These are phyloP conservation scores for Phragmatobia fuliginosa DNA, from an alignment of 2,888 invertebrate species.

Conservation along the genomic window DNA sequence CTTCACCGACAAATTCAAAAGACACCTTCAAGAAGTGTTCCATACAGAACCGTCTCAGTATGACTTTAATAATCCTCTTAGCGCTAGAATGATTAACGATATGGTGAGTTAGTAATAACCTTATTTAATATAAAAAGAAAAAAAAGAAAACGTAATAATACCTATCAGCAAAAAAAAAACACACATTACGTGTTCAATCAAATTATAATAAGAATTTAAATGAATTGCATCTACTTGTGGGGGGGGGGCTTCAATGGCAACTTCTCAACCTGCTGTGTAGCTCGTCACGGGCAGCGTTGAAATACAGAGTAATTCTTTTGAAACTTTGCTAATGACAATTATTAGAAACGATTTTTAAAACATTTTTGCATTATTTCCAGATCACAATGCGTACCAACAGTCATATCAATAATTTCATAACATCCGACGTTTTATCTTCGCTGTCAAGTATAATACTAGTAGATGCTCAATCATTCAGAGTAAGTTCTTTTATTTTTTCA, in stretches of 20 bases:
- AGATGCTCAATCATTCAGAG: constrained; percentile 1
- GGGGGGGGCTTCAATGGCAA: no score
- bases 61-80: constrained; percentile 1
- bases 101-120: neutral
- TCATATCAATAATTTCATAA: constrained; percentile 1
- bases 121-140: neutral
- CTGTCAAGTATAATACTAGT: neutral
- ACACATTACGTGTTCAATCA: no score
- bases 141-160: no score
- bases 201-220: no score
- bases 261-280: no score
- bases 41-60: neutral
- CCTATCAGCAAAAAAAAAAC: no score
- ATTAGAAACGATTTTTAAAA: neutral
- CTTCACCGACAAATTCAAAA: neutral
- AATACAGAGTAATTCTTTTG: neutral
- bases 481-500: neutral
- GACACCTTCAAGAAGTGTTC: neutral
- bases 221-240: no score
- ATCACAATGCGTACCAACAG: constrained; percentile 5
- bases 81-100: neutral
- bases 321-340: neutral
- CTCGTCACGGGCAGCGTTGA: no score
- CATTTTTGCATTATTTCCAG: neutral
- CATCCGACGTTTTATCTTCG: neutral